Conservation (phyloP, 2,113 vertebrate genomes). For the Scytalopus superciliaris region DNA sequence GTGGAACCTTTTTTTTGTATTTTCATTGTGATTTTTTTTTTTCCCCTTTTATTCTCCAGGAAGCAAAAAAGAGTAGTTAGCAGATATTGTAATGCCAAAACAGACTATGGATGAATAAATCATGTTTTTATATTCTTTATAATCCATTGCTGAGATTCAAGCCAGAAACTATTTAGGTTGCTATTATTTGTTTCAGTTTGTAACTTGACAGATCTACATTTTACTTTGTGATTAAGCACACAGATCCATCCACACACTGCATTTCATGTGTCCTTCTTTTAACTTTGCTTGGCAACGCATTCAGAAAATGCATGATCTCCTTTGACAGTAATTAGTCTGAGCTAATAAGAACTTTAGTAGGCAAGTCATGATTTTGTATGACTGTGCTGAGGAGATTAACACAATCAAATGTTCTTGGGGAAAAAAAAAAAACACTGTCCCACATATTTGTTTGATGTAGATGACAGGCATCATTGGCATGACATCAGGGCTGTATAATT, state of each 20-base stretch:
- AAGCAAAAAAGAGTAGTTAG: not conserved
- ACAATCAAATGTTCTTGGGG: not conserved
- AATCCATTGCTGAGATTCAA: not conserved
- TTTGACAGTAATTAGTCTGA: conserved; percentile 56
- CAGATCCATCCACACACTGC: not conserved
- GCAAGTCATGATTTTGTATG: conserved; percentile 27
- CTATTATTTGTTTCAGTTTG: not conserved
- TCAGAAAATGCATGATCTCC: conserved; percentile 12
- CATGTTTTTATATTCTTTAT: not conserved
- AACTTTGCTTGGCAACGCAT: conserved; percentile 15
- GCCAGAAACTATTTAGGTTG: not conserved
- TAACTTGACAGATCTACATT: conserved; percentile 6
- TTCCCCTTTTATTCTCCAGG: not conserved
- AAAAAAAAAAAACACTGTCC: not conserved
- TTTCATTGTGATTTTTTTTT: not conserved
- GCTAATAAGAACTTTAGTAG: conserved; percentile 34
- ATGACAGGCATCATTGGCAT: not conserved
- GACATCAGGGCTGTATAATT: not conserved
- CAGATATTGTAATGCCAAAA: not conserved
- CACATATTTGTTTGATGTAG: not conserved
- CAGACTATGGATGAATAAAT: not conserved
- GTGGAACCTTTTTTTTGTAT: not conserved
- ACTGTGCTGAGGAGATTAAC: conserved; percentile 23
- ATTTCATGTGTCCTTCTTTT: conserved; percentile 6
- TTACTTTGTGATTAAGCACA: not conserved